Base-by-base conservation (phyloP, 2,797 vertebrate genomes). In the Falco columbarius region DNA sequence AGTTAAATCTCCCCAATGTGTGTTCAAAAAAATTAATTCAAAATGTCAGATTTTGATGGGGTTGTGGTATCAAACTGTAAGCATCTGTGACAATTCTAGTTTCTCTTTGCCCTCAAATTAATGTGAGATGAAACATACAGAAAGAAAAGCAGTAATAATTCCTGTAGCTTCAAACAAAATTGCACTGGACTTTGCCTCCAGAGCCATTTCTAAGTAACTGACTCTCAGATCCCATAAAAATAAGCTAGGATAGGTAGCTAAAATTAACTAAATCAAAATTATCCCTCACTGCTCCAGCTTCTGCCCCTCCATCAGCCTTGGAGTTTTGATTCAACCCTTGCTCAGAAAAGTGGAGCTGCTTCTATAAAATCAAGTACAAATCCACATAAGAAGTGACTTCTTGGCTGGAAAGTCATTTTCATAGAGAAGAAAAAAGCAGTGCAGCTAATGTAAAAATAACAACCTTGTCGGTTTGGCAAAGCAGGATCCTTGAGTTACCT, bases 41-140 rank as follows among this genome's bases (percentile, higher is more conserved):
- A 86, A 94, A 86, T 62, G 58, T 81, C 68, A 88, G 54, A 67
- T 83, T 95, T 70, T 91, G 38, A 90, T 77, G n/a, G 14, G 52
- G 24, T 51, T 94, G 20, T 75, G 46, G 49, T 89, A 87, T 76
- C 86, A 85, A 85, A 70, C 29, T 1, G 0, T 72, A 93, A 72
- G 73, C 72, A 88, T 68, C 62, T 77, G 27, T 66, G 21, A 81
- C 29, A 63, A n/a, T 65, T 77, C 74, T 74, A 86, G 62, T 90
- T 89, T 94, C 19, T 90, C 67, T 89, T 90, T 89, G 70, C 14
- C 7, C 24, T 27, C 3, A 85, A 86, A 85, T 85, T 80, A 83
- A 46, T 51, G 58, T 17, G 23, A 72, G 24, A 79, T 47, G 12
- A 95, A 95, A 72, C 12, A 67, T 22, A 40, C 5, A 54, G 51